phyloP scores from a whole-genome alignment of 2,888 invertebrate genomes.

The Trichogramma dendrolimi region DNA sequence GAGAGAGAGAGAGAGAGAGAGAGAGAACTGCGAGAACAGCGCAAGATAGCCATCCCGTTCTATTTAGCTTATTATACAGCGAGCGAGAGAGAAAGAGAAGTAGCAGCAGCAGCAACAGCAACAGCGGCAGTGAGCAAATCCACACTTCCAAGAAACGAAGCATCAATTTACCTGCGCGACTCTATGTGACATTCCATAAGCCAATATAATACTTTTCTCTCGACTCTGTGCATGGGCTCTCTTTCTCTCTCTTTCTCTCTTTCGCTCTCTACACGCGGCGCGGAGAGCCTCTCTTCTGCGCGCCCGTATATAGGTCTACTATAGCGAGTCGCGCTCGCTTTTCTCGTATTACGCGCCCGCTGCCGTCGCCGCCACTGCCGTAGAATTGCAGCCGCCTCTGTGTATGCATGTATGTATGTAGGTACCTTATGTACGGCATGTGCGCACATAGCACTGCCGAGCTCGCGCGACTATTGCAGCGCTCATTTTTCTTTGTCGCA shows the following conservation, averaged over 20 bases:
- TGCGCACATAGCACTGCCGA: neutral
- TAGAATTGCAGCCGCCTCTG: too few relatives aligned
- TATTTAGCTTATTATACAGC: constrained; percentile 23
- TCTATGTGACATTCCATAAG: too few relatives aligned
- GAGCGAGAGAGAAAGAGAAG: constrained; percentile 17
- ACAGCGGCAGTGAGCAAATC: constrained; percentile 3
- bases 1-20: too few relatives aligned
- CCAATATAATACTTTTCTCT: neutral
- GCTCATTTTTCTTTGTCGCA: too few relatives aligned
- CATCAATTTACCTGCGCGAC: too few relatives aligned
- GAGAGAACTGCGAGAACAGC: neutral
- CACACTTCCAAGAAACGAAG: too few relatives aligned
- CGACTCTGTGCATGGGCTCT: constrained; percentile 14
- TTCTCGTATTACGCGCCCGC: neutral
- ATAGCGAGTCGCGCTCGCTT: neutral
- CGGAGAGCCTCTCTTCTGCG: neutral
- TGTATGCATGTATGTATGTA: too few relatives aligned
- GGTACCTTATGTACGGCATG: too few relatives aligned
- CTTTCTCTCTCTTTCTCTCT: constrained; percentile 23
- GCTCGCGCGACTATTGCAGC: neutral
- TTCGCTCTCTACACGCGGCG: constrained; percentile 15
- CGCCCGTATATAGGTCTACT: neutral
- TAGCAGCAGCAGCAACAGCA: constrained; percentile 11
- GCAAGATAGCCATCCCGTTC: constrained; percentile 5
- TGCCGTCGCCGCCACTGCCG: too few relatives aligned